Base-by-base conservation (phyloP, 2,888 invertebrate genomes). In the Agrochola lota region DNA sequence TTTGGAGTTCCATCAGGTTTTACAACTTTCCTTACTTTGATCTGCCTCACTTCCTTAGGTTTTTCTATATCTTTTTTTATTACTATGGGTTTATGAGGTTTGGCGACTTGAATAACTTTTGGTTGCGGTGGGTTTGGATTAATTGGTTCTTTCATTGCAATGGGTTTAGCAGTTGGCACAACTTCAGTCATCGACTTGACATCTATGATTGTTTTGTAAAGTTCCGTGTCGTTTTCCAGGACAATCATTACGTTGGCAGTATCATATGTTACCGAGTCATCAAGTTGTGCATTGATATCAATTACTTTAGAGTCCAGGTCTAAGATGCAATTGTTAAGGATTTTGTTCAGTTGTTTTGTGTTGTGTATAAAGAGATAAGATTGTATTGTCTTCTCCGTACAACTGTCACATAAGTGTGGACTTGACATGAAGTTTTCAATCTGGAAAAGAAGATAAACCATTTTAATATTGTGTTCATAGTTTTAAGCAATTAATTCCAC, bases 281-380 rank as follows among this genome's bases (percentile, higher is more conserved):
- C 78, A 2, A 94, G 75, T 71, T 93, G 91, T 26, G 90, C 80
- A 1, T 85, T 81, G 2, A 94, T 78, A 57, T 93, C 91, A 6
- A 88, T 78, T 1, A 91, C 90, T 90, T 93, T 94, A 3, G 91
- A 91, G n/a, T 92, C 82, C 0, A 94, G 82, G 35, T 94, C 93
- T 3, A 86, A 87, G 7, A 93, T 84, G 80, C 92, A 93, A 67
- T 87, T 90, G 26, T 82, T 87, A 0, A 94, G 81, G 11, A 94
- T 89, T 81, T 88, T 90, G 0, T 90, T 91, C 4, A 92, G 67
- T 77, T 92, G 90, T 82, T 91, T 93, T 0, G 92, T 90, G 67
- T 93, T 93, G 82, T 90, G 89, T 40, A 94, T 93, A 69, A 94
- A 94, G 6, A 92, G 82, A 60, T 93, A 94, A 0, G 91, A 87